phyloP scores from a whole-genome alignment of 2,113 vertebrate species.

The Silurus asotus region DNA sequence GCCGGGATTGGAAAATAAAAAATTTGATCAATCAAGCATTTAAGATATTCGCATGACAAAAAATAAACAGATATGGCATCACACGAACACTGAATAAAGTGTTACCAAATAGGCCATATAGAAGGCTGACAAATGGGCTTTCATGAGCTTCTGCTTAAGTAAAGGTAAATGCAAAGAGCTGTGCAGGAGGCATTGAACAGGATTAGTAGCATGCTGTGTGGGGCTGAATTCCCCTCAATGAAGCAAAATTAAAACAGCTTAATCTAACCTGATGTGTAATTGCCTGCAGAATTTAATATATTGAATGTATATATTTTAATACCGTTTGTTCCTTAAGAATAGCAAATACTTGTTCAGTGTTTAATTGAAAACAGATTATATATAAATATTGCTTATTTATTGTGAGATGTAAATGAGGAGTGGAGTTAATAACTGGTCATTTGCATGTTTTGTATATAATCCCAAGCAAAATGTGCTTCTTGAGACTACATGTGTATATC shows the following conservation, averaged over 20 bases:
- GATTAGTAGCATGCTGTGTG: not conserved
- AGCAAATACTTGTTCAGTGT: not conserved
- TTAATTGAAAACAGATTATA: not conserved
- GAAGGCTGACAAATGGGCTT: conserved; percentile 18
- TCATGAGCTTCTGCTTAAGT: conserved; percentile 1
- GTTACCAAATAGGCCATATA: not conserved
- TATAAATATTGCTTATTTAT: not conserved
- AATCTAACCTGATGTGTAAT: not conserved
- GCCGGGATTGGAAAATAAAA: conserved; percentile 1
- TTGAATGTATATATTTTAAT: not conserved
- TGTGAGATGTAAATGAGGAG: not conserved
- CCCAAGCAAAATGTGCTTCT: no score
- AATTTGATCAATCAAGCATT: conserved; percentile 40
- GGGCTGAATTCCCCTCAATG: not conserved
- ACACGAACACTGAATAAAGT: not conserved
- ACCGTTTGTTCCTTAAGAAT: not conserved
- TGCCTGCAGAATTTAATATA: not conserved
- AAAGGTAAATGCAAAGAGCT: not conserved
- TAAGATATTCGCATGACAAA: conserved; percentile 32
- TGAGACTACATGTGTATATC: conserved; percentile 28
- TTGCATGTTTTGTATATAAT: not conserved
- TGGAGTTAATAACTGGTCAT: not conserved
- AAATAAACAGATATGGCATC: conserved; percentile 33
- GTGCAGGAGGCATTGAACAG: conserved; percentile 1
- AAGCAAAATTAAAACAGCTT: conserved; percentile 4